Conservation (phyloP, 2,797 vertebrate genomes). For the Mormyrus proboscirostris region DNA sequence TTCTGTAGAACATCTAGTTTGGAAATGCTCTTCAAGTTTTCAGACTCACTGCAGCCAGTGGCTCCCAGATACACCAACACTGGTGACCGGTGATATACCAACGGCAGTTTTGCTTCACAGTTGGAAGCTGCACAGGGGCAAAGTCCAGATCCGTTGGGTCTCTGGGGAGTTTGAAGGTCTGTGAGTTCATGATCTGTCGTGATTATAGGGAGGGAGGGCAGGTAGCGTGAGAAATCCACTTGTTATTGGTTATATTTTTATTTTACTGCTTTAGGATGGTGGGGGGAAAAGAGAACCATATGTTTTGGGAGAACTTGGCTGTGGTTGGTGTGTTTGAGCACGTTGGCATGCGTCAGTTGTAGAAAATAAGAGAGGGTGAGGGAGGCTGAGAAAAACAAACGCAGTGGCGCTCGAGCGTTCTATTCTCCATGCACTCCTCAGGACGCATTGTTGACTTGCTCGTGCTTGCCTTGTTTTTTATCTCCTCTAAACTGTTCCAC, state of each 20-base stretch:
- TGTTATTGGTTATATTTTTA: neutral
- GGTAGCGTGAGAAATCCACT: conserved; percentile 2
- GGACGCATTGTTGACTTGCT: conserved; percentile 33
- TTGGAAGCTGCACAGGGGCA: neutral
- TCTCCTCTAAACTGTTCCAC: conserved; percentile 32
- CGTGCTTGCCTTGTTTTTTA: conserved; percentile 16
- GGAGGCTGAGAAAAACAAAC: neutral
- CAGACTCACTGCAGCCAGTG: too few relatives aligned
- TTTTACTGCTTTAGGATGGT: conserved; percentile 1
- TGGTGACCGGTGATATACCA: neutral
- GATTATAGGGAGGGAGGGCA: neutral
- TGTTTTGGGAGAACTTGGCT: neutral
- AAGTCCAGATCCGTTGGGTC: neutral
- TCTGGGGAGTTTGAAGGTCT: neutral
- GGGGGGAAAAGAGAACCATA: neutral
- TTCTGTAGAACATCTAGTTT: neutral
- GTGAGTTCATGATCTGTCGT: neutral
- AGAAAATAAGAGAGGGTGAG: conserved; percentile 14
- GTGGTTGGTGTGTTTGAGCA: neutral
- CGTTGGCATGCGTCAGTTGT: conserved; percentile 21
- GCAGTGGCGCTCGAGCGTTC: conserved; percentile 33
- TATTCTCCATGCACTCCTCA: conserved; percentile 33
- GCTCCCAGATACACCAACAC: neutral
- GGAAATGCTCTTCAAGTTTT: neutral
- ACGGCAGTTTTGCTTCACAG: neutral